A percentile compares a stretch with the other conserved stretches of the same genome.
These are phyloP conservation scores for Sciurus vulgaris DNA, from an alignment of 2,797 vertebrate genomes.

Conservation along the genomic window DNA sequence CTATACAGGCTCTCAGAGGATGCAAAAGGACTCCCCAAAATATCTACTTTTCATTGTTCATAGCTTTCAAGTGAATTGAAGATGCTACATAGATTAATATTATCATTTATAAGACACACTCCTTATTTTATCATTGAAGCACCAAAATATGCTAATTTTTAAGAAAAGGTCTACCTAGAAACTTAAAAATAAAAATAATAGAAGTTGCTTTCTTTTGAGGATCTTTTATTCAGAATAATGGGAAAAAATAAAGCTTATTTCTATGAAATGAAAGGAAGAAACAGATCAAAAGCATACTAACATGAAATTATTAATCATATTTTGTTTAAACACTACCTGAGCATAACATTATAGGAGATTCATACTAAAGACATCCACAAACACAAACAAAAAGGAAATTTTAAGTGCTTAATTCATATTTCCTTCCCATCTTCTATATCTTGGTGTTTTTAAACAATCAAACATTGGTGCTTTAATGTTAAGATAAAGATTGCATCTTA, in stretches of 20 bases:
- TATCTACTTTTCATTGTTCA: neutral
- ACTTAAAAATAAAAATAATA: slow-evolving; percentile 38
- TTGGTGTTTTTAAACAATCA: neutral
- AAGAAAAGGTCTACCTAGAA: neutral
- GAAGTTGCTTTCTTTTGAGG: neutral
- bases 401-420: neutral
- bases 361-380: neutral
- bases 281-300: neutral
- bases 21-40: neutral
- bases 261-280: neutral
- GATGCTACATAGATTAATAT: neutral
- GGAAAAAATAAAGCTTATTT: neutral
- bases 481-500: neutral
- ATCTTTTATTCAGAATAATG: neutral
- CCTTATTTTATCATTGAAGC: slow-evolving; percentile 24
- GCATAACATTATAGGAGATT: neutral
- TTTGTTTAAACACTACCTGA: neutral
- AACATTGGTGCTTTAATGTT: neutral
- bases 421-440: neutral
- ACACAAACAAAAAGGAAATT: neutral
- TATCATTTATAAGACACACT: neutral
- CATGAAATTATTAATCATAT: neutral
- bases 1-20: neutral
- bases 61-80: neutral
- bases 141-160: neutral